Conservation (phyloP, 2,888 invertebrate genomes). For the Cerceris rybyensis region DNA sequence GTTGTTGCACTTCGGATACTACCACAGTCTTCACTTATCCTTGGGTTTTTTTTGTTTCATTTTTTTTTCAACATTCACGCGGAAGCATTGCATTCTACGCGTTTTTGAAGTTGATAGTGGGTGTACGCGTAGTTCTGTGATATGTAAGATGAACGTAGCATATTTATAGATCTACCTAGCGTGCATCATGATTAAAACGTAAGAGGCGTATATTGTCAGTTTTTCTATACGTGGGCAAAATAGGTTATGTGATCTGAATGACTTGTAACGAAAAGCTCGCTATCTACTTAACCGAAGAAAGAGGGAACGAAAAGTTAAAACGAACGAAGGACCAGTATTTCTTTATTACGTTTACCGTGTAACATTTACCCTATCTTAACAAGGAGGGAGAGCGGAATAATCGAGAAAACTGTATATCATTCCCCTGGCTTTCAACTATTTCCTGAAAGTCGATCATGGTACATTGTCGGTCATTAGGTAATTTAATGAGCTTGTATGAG, state of each 20-base stretch:
- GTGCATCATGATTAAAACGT: constrained; percentile 75
- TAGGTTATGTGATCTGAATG: constrained; percentile 76
- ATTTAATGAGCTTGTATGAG: constrained; percentile 15
- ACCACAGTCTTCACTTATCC: too few species aligned
- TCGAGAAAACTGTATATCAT: constrained; percentile 29
- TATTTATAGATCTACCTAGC: constrained; percentile 77
- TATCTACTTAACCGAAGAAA: constrained; percentile 35
- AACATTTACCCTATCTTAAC: constrained; percentile 35
- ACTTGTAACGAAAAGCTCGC: constrained; percentile 59
- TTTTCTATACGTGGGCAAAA: constrained; percentile 71
- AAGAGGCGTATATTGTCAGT: constrained; percentile 74
- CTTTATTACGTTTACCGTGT: constrained; percentile 26
- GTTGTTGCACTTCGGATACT: too few species aligned
- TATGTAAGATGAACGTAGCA: constrained; percentile 81
- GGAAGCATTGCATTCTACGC: constrained; percentile 20
- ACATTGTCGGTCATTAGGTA: constrained; percentile 21
- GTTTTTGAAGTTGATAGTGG: constrained; percentile 74
- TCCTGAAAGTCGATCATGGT: constrained; percentile 15
- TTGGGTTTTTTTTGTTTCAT: too few species aligned
- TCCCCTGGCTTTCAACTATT: constrained; percentile 24
- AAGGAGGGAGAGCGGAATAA: constrained; percentile 1
- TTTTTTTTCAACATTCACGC: background rate
- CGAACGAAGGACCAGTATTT: constrained; percentile 53
- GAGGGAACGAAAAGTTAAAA: constrained; percentile 26
- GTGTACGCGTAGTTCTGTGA: constrained; percentile 82